Evolutionary conservation across 2,113 vertebrate species (phyloP).

Genomic region (Ibidorhyncha struthersii): DNA sequence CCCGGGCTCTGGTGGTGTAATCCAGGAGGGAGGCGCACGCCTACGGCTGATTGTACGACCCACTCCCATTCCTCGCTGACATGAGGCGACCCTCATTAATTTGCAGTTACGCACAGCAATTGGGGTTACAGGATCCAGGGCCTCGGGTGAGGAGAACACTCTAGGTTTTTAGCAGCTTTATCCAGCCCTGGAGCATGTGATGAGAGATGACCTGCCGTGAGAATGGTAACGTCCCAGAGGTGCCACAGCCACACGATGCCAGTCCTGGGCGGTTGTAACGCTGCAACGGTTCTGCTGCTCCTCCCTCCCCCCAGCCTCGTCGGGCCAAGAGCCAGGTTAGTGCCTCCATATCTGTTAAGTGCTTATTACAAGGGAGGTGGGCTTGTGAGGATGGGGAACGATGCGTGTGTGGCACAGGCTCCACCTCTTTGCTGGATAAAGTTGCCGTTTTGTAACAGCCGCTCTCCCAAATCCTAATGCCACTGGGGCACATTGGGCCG

Average conservation of each 20-base stretch:
- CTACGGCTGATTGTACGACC: neutral
- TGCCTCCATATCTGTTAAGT: neutral
- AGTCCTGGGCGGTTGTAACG: fast-evolving
- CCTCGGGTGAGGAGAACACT: neutral
- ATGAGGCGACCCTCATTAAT: neutral
- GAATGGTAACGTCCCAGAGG: neutral
- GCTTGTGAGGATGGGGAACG: neutral
- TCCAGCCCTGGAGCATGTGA: neutral
- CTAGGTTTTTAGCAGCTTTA: conserved; percentile 40
- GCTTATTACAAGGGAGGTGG: neutral
- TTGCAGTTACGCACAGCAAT: fast-evolving
- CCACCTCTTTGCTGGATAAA: neutral
- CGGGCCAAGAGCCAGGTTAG: neutral
- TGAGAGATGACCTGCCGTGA: neutral
- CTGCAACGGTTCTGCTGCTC: neutral
- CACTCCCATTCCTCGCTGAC: fast-evolving
- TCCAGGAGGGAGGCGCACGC: neutral
- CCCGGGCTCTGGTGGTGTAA: neutral
- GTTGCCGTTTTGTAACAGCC: neutral
- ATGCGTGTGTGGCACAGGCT: neutral
- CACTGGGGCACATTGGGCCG: neutral
- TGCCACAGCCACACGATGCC: neutral
- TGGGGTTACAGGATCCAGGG: neutral
- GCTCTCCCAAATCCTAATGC: neutral
- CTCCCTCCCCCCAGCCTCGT: neutral